Percentiles rank a stretch among this genome's conserved stretches.
Conservation (phyloP, 2,888 invertebrate species). For the Eilema caniola region DNA sequence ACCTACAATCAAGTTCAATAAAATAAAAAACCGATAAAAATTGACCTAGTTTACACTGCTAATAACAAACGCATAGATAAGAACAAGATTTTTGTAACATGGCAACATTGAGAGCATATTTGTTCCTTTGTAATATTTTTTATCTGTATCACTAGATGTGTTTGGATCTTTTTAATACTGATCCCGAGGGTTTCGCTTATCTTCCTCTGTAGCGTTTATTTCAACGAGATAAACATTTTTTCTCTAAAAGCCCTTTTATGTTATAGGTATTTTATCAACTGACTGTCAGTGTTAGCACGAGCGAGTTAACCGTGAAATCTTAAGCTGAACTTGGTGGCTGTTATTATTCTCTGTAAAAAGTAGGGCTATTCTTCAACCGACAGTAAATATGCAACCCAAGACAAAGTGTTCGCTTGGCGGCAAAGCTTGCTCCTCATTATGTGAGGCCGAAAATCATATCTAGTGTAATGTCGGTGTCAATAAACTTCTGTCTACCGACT, state of each 20-base stretch:
- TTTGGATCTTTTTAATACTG: slow-evolving; percentile 5
- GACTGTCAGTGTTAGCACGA: background rate
- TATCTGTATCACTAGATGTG: slow-evolving; percentile 5
- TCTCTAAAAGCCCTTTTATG: background rate
- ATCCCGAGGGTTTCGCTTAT: slow-evolving; percentile 5
- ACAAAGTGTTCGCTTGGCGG: too few species aligned
- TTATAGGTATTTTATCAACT: background rate
- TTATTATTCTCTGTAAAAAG: too few species aligned
- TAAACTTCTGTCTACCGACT: too few species aligned
- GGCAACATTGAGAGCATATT: background rate
- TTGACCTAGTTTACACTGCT: background rate
- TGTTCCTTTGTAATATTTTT: slow-evolving; percentile 1
- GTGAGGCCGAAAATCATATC: too few species aligned
- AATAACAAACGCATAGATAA: background rate
- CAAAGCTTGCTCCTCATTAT: too few species aligned
- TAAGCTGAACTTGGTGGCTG: too few species aligned
- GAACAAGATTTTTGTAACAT: background rate
- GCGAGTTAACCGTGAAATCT: background rate
- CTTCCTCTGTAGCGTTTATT: background rate
- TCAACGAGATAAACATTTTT: background rate
- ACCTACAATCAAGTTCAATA: background rate
- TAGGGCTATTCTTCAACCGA: too few species aligned
- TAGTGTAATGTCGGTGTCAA: too few species aligned
- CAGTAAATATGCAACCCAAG: too few species aligned
- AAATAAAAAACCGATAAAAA: background rate